These are phyloP conservation scores for Dyspetes luteomarginatus DNA, from an alignment of 2,888 invertebrate species.

Conservation along the genomic window DNA sequence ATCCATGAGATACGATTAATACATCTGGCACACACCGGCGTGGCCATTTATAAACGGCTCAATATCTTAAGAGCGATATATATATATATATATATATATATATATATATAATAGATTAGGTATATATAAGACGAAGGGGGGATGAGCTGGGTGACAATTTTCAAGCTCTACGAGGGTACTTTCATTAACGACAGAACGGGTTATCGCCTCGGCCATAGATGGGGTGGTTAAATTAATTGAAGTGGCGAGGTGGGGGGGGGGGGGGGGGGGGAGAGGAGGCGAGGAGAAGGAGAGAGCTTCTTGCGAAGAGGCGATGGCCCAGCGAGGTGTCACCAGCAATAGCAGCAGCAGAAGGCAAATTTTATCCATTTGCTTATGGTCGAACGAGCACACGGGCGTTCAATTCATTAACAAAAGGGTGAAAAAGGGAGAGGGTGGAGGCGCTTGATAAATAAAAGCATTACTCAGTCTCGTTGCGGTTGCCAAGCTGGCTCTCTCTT, in stretches of 20 bases:
- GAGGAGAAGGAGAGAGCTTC: constrained; percentile 26
- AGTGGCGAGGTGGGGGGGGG: background rate
- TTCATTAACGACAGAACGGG: constrained; percentile 57
- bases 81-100: background rate
- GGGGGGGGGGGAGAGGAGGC: constrained; percentile 14
- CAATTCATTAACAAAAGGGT: constrained; percentile 81
- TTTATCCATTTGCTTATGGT: constrained; percentile 44
- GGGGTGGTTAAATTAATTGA: constrained; percentile 56
- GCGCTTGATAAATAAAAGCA: constrained; percentile 83
- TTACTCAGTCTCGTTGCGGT: constrained; percentile 80
- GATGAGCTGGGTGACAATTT: constrained; percentile 36
- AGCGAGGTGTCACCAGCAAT: constrained; percentile 18
- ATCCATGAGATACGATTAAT: no score
- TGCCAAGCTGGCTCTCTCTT: constrained; percentile 52
- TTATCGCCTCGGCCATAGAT: constrained; percentile 51
- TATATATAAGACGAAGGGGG: constrained; percentile 19
- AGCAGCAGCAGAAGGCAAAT: constrained; percentile 48
- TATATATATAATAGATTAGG: constrained; percentile 41
- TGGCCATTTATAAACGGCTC: constrained; percentile 6
- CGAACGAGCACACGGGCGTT: constrained; percentile 68
- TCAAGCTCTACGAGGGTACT: constrained; percentile 34
- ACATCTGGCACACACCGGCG: background rate
- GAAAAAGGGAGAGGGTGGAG: constrained; percentile 64
- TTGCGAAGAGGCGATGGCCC: constrained; percentile 26
- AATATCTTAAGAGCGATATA: constrained; percentile 40